A percentile compares a stretch with the other conserved stretches of the same genome.
Conservation (phyloP, 2,797 vertebrate species). For the Platyrinchus mystaceus region DNA sequence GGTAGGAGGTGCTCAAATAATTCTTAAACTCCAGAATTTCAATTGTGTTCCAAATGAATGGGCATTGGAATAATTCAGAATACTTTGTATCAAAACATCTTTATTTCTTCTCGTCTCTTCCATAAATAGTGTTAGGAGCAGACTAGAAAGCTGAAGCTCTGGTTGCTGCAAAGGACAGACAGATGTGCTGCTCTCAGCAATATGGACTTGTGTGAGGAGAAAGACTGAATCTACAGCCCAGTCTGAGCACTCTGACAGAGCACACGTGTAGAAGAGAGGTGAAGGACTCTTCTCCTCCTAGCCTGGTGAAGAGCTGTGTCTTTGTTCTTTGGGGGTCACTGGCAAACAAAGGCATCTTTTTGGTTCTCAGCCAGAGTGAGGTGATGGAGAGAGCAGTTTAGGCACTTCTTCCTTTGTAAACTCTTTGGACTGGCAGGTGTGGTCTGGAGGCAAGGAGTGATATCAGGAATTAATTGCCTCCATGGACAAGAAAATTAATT, state of each 20-base stretch:
- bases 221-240: background rate
- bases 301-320: background rate
- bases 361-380: background rate
- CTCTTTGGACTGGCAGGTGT: background rate
- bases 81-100: background rate
- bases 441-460: background rate
- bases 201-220: background rate
- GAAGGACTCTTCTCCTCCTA: background rate
- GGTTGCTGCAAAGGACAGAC: background rate
- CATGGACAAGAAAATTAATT: background rate
- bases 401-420: background rate
- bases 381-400: background rate
- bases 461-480: background rate
- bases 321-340: background rate
- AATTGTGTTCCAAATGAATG: background rate
- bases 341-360: background rate
- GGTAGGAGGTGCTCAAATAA: background rate
- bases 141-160: background rate
- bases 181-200: background rate
- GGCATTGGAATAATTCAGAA: background rate
- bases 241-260: background rate
- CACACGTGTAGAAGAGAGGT: fast-evolving
- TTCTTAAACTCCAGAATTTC: background rate
- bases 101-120: background rate
- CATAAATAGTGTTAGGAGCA: background rate